Evolutionary conservation across 2,797 vertebrate species (phyloP).

Genomic region (Aplochiton taeniatus): DNA sequence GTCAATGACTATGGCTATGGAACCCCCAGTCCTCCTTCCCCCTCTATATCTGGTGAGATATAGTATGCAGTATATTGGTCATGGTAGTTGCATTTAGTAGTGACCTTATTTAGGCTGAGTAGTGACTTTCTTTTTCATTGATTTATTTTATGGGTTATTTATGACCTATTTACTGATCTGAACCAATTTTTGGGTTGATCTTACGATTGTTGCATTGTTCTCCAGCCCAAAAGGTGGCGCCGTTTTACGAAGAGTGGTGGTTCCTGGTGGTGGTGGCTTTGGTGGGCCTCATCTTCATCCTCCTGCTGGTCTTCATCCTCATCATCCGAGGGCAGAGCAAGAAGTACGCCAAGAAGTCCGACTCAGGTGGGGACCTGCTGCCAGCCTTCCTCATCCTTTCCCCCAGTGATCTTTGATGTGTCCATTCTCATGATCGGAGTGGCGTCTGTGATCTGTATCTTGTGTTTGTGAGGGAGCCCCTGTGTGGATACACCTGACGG

Average conservation of each 20-base stretch:
- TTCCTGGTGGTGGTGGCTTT: slow-evolving; percentile 97
- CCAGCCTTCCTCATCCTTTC: too few relatives aligned
- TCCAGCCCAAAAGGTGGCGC: slow-evolving; percentile 92
- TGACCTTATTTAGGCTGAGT: neutral
- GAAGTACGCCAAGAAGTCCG: slow-evolving; percentile 94
- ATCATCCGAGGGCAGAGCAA: slow-evolving; percentile 98
- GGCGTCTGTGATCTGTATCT: too few relatives aligned
- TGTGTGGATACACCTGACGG: too few relatives aligned
- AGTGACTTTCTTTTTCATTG: too few relatives aligned
- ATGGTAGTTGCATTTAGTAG: neutral
- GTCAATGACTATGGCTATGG: slow-evolving; percentile 96
- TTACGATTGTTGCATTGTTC: neutral
- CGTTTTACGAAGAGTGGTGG: slow-evolving; percentile 99
- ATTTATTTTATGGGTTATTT: too few relatives aligned
- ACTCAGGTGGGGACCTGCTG: slow-evolving; percentile 86
- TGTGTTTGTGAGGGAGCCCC: too few relatives aligned
- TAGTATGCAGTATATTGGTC: too few relatives aligned
- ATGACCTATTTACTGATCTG: too few relatives aligned
- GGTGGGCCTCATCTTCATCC: slow-evolving; percentile 97
- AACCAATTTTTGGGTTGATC: neutral
- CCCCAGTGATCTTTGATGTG: too few relatives aligned
- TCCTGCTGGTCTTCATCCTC: slow-evolving; percentile 95
- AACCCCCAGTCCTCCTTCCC: slow-evolving; percentile 90
- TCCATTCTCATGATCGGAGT: too few relatives aligned
- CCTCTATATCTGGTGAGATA: slow-evolving; percentile 88